phyloP scores from a whole-genome alignment of 2,888 invertebrate genomes.

The Chrysodeixis includens region DNA sequence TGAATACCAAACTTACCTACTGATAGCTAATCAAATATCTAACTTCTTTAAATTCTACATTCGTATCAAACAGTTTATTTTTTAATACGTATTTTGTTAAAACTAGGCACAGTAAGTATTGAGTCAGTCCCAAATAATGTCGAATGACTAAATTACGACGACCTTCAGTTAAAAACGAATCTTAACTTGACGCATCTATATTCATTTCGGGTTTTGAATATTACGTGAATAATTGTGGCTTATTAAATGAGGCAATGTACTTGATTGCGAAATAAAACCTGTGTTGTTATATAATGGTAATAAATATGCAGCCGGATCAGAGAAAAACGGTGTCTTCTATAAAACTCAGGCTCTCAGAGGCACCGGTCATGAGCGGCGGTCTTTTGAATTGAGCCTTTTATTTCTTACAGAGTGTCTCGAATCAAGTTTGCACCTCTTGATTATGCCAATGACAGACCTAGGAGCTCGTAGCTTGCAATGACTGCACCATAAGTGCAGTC shows the following conservation, averaged over 20 bases:
- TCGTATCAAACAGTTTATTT: constrained; percentile 22
- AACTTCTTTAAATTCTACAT: constrained; percentile 24
- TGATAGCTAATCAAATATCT: no score
- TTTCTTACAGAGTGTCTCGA: no score
- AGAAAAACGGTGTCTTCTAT: background rate
- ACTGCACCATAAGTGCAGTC: no score
- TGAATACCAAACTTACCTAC: background rate
- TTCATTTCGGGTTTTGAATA: background rate
- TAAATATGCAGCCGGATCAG: background rate
- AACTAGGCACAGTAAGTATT: background rate
- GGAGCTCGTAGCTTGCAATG: no score
- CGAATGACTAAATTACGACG: constrained; percentile 9
- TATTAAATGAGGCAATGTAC: background rate
- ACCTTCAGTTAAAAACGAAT: constrained; percentile 8
- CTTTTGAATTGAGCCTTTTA: no score
- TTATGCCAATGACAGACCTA: no score
- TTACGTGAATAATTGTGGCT: constrained; percentile 1
- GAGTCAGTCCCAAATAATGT: constrained; percentile 17
- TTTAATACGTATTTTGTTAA: constrained; percentile 16
- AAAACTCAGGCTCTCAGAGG: constrained; percentile 1
- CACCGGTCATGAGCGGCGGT: background rate
- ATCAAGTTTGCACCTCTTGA: no score
- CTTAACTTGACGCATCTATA: constrained; percentile 7
- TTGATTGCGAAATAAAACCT: constrained; percentile 6
- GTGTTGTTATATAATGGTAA: background rate